Conservation (phyloP, 2,113 vertebrate species). For the Cebus imitator region DNA sequence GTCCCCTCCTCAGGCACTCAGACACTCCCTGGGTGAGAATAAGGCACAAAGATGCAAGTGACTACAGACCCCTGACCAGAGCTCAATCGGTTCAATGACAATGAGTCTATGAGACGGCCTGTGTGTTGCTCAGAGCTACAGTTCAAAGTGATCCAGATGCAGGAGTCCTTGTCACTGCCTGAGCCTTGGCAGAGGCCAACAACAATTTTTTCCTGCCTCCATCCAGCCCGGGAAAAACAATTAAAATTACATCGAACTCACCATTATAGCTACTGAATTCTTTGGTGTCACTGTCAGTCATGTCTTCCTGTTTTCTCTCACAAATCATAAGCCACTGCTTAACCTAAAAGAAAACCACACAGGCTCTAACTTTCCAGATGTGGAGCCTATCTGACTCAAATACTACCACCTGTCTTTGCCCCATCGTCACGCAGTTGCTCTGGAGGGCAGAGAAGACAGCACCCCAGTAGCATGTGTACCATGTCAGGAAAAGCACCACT, state of each 20-base stretch:
- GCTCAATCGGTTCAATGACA: not conserved
- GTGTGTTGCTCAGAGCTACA: not conserved
- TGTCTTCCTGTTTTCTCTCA: not conserved
- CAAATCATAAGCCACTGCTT: not conserved
- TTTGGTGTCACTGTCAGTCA: not conserved
- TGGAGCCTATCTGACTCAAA: not conserved
- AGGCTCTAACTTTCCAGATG: not conserved
- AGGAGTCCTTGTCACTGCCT: not conserved
- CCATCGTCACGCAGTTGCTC: not conserved
- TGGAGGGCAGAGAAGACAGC: not conserved
- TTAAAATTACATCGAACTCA: not conserved
- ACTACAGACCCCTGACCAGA: not conserved
- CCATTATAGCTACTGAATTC: not conserved
- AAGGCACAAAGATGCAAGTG: not conserved
- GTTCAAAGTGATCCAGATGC: not conserved
- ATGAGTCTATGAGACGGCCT: not conserved
- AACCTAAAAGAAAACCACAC: not conserved
- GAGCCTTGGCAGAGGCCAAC: not conserved
- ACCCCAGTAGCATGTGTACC: not conserved
- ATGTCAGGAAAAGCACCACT: not conserved
- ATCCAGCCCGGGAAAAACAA: not conserved
- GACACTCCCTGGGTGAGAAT: constrained; percentile 84
- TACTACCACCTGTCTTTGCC: not conserved
- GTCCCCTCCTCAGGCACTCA: constrained; percentile 89
- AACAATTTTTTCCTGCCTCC: not conserved